Evolutionary conservation across 2,888 invertebrate species (phyloP).

Genomic region (Morpho achilles): DNA sequence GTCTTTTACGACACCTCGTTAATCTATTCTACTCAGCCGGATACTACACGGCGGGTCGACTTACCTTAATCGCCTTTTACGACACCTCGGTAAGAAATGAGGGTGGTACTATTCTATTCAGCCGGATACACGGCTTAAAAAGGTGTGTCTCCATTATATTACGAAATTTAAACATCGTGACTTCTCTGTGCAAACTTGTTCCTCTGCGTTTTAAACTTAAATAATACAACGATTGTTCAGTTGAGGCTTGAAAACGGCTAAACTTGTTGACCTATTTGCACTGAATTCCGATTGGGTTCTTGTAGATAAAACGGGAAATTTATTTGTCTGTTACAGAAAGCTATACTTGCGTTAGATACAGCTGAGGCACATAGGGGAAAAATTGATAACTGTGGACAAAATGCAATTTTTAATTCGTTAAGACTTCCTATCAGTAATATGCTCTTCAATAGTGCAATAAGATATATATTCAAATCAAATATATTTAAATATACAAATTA

Average conservation of each 20-base stretch:
- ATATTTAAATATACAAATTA: too few relatives aligned
- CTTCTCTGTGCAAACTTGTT: constrained; percentile 17
- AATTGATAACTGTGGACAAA: neutral
- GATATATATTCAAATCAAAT: too few relatives aligned
- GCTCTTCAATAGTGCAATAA: too few relatives aligned
- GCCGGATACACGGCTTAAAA: too few relatives aligned
- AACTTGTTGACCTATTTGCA: constrained; percentile 23
- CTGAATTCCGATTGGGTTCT: constrained; percentile 19
- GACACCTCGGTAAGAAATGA: too few relatives aligned
- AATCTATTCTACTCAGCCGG: too few relatives aligned
- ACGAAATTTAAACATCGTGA: constrained; percentile 21
- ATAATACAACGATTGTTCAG: constrained; percentile 27
- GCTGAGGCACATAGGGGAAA: neutral
- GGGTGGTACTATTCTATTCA: too few relatives aligned
- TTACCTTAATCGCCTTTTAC: too few relatives aligned
- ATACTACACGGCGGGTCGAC: too few relatives aligned
- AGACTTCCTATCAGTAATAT: too few relatives aligned
- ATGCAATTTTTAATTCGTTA: too few relatives aligned
- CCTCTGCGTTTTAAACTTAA: constrained; percentile 26
- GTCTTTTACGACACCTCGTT: too few relatives aligned
- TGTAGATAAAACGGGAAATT: constrained; percentile 19
- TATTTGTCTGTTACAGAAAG: constrained; percentile 14
- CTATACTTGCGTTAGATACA: constrained; percentile 7
- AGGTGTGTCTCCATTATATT: neutral
- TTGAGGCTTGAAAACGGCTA: constrained; percentile 21